These are phyloP conservation scores for Corythaeola cristata DNA, from an alignment of 2,113 vertebrate species.

Conservation along the genomic window DNA sequence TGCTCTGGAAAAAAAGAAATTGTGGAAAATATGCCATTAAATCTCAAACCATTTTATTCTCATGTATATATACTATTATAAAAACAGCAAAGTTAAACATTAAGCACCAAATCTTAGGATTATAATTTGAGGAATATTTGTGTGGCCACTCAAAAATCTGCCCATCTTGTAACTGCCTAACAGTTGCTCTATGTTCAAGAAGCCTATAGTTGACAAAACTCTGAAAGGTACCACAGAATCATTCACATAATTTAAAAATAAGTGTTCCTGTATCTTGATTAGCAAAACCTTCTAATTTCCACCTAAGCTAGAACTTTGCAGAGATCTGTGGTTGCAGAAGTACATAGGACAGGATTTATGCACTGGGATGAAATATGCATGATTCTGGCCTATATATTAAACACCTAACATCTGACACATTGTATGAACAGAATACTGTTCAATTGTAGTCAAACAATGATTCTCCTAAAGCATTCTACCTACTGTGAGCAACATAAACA, in stretches of 20 bases:
- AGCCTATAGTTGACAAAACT: not conserved
- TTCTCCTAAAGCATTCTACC: not conserved
- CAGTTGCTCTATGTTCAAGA: not conserved
- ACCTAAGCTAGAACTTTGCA: not conserved
- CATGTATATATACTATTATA: not conserved
- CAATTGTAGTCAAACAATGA: not conserved
- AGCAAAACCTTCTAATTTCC: not conserved
- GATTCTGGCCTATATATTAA: not conserved
- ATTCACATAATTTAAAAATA: not conserved
- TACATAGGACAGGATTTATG: not conserved
- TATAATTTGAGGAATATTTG: not conserved
- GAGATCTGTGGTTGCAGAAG: not conserved
- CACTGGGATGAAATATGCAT: not conserved
- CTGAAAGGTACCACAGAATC: not conserved
- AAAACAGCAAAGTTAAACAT: not conserved
- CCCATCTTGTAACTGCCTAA: not conserved
- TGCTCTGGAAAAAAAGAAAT: slow-evolving; percentile 71
- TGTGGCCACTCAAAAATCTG: not conserved
- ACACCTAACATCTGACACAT: not conserved
- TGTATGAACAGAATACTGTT: not conserved
- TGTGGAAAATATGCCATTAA: not conserved
- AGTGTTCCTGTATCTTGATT: not conserved
- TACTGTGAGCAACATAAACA: not conserved
- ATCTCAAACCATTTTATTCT: not conserved
- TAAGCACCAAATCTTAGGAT: not conserved